Evolutionary conservation across 2,113 vertebrate species (phyloP).

Genomic region (Sinocyclocheilus anophthalmus): DNA sequence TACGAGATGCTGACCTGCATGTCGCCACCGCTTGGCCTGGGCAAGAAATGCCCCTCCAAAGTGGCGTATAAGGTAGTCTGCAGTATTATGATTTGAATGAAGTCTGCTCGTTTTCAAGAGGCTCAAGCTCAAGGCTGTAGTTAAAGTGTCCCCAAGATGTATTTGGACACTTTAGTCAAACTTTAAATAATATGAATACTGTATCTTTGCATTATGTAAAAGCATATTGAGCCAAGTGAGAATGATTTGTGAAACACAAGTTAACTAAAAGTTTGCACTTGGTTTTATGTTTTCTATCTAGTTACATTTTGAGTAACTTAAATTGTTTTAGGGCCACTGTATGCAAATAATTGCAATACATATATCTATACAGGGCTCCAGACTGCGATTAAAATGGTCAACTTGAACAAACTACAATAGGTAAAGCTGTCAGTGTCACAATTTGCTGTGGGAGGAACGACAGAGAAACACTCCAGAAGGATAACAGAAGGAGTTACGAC

Average conservation of each 20-base stretch:
- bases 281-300: background rate
- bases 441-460: no score
- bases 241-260: background rate
- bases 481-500: no score
- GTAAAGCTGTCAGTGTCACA: no score
- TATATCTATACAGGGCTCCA: background rate
- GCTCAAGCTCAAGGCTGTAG: background rate
- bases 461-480: no score
- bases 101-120: slow-evolving; percentile 22
- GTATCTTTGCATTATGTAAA: background rate
- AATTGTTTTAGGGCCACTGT: background rate
- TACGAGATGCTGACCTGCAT: slow-evolving; percentile 99
- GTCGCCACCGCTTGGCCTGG: slow-evolving; percentile 99
- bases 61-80: slow-evolving; percentile 98
- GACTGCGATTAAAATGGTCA: no score
- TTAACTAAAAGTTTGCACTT: background rate
- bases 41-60: slow-evolving; percentile 99
- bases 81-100: slow-evolving; percentile 44
- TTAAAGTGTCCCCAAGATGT: background rate
- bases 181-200: background rate
- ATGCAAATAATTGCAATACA: slow-evolving; percentile 6
- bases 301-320: no score
- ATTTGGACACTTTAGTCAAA: background rate
- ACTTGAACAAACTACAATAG: no score
- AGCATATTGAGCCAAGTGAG: background rate